A percentile compares a stretch with the other conserved stretches of the same genome.
Evolutionary conservation across 2,888 invertebrate species (phyloP).

Genomic region (Periphyllus acericola): DNA sequence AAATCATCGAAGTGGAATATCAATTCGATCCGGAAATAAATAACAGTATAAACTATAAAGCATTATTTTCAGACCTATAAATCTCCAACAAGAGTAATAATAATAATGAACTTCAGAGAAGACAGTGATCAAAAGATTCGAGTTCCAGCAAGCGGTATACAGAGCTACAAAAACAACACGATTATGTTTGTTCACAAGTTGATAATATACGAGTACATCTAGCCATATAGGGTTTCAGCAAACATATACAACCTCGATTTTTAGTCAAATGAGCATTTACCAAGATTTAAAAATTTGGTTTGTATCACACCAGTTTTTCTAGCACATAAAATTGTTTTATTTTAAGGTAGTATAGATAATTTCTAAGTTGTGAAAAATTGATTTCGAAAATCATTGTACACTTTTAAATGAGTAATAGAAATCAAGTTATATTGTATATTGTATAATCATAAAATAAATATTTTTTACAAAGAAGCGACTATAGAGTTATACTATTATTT

Average conservation of each 20-base stretch:
- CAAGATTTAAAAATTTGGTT: no score
- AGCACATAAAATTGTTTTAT: no score
- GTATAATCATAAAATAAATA: no score
- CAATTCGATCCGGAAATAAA: not conserved
- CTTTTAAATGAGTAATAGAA: no score
- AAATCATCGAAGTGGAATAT: not conserved
- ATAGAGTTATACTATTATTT: no score
- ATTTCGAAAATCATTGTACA: no score
- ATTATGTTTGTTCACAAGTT: not conserved
- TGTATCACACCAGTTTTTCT: no score
- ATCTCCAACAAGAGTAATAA: not conserved
- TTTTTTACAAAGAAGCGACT: no score
- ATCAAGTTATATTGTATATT: no score
- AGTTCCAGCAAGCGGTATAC: not conserved
- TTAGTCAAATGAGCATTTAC: not conserved
- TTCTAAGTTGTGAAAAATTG: no score
- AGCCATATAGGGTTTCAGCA: not conserved
- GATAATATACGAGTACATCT: not conserved
- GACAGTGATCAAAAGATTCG: constrained; percentile 1
- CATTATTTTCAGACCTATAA: constrained; percentile 1
- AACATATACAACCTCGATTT: not conserved
- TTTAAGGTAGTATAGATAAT: no score
- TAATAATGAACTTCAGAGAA: constrained; percentile 14
- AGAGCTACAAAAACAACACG: not conserved
- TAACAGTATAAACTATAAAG: no score